Percentiles rank a stretch among this genome's conserved stretches.
These are phyloP conservation scores for Phenganax marumi DNA, from an alignment of 92 coral and sea anemone genomes.

Conservation along the genomic window DNA sequence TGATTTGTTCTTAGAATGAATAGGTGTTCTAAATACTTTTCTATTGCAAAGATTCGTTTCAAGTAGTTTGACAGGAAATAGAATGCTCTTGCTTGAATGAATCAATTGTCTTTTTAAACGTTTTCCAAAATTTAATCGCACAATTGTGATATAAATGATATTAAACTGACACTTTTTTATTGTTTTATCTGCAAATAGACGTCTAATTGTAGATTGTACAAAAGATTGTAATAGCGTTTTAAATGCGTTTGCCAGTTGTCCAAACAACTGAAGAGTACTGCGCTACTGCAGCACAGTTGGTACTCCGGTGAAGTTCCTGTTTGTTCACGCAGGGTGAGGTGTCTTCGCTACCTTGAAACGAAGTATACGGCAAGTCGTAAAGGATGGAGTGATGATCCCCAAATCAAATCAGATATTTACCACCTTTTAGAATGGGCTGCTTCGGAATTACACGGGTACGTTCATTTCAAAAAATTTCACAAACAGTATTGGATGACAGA, in stretches of 20 bases:
- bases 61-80: too few species aligned
- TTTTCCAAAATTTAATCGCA: neutral
- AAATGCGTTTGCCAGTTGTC: neutral
- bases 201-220: neutral
- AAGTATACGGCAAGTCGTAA: slow-evolving; percentile 62
- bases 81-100: neutral
- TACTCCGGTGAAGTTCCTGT: neutral
- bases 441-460: slow-evolving; percentile 73
- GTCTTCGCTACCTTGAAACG: slow-evolving; percentile 68
- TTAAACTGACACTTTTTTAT: too few species aligned
- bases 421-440: slow-evolving; percentile 80
- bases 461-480: too few species aligned
- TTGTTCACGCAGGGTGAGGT: slow-evolving; percentile 57
- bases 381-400: slow-evolving; percentile 70
- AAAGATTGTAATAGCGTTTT: neutral
- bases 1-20: too few species aligned
- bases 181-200: neutral
- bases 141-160: neutral
- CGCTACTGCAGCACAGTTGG: too few species aligned
- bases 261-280: neutral
- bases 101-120: neutral
- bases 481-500: too few species aligned
- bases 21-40: too few species aligned
- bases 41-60: too few species aligned
- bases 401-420: slow-evolving; percentile 61